Evolutionary conservation across 2,797 vertebrate genomes (phyloP).

Genomic region (Thamnophis elegans): DNA sequence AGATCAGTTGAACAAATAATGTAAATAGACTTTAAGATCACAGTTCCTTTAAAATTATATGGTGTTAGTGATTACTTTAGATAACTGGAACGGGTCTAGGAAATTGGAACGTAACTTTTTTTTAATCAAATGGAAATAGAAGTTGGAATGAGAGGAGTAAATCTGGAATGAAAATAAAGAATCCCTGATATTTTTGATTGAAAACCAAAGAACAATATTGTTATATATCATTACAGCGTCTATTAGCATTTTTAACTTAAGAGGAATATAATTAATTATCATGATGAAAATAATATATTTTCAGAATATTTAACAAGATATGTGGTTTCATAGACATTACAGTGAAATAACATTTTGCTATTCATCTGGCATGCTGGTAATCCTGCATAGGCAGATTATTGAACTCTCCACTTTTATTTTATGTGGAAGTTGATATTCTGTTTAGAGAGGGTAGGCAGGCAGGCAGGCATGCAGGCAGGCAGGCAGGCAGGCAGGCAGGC

Average conservation of each 20-base stretch:
- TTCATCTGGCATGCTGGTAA: conserved; percentile 54
- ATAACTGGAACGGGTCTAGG: conserved; percentile 52
- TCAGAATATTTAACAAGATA: conserved; percentile 51
- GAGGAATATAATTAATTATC: conserved; percentile 36
- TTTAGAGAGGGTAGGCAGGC: conserved; percentile 23
- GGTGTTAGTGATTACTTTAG: background rate
- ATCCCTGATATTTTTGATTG: conserved; percentile 33
- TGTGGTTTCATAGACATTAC: conserved; percentile 42
- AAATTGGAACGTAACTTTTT: conserved; percentile 56
- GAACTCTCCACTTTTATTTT: conserved; percentile 44
- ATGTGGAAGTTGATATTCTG: conserved; percentile 45
- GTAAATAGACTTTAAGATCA: conserved; percentile 51
- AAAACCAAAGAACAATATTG: conserved; percentile 20
- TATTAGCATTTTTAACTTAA: conserved; percentile 23
- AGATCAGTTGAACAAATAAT: conserved; percentile 66
- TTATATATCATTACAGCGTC: background rate
- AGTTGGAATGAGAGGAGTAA: background rate
- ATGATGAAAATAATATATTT: conserved; percentile 50
- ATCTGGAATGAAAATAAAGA: conserved; percentile 1
- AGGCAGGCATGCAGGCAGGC: background rate
- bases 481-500: background rate
- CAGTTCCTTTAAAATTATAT: background rate
- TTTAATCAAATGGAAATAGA: conserved; percentile 44
- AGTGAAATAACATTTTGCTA: conserved; percentile 56
- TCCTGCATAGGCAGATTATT: conserved; percentile 57